A percentile compares a stretch with the other conserved stretches of the same genome.
phyloP scores from a whole-genome alignment of 2,113 vertebrate genomes.

The Neolamprologus variostigma region DNA sequence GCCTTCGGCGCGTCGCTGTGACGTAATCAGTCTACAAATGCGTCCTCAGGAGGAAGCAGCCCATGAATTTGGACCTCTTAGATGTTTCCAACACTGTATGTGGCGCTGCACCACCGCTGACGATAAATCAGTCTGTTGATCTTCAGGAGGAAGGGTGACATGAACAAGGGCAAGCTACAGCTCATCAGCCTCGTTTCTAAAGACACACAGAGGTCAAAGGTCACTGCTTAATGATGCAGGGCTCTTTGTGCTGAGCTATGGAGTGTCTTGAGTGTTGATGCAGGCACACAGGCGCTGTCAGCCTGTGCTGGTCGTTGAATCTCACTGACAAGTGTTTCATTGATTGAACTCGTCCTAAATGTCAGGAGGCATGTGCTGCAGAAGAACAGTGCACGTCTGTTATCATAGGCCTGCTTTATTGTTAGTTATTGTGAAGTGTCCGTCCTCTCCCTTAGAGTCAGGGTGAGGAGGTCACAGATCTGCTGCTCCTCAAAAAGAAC shows the following conservation, averaged over 20 bases:
- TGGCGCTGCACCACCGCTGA: neutral
- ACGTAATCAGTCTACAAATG: no score
- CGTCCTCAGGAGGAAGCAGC: rapidly evolving
- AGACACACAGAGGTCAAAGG: conserved; percentile 19
- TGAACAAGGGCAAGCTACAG: neutral
- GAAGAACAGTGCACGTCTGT: neutral
- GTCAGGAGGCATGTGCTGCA: neutral
- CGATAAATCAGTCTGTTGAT: neutral
- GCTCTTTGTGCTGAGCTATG: neutral
- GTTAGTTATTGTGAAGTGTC: neutral
- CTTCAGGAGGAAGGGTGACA: neutral
- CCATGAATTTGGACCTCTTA: neutral
- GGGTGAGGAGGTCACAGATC: neutral
- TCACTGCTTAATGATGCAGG: conserved; percentile 23
- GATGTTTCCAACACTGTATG: neutral
- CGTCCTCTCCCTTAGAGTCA: neutral
- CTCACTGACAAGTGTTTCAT: neutral
- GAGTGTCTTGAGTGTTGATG: neutral
- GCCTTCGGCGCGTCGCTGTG: no score
- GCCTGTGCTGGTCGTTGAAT: neutral
- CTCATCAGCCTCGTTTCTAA: neutral
- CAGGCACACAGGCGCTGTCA: neutral
- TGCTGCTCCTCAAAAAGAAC: neutral
- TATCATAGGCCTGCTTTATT: neutral
- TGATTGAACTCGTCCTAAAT: neutral